Conservation (phyloP, 2,797 vertebrate genomes). For the Rhynchotus rufescens region DNA sequence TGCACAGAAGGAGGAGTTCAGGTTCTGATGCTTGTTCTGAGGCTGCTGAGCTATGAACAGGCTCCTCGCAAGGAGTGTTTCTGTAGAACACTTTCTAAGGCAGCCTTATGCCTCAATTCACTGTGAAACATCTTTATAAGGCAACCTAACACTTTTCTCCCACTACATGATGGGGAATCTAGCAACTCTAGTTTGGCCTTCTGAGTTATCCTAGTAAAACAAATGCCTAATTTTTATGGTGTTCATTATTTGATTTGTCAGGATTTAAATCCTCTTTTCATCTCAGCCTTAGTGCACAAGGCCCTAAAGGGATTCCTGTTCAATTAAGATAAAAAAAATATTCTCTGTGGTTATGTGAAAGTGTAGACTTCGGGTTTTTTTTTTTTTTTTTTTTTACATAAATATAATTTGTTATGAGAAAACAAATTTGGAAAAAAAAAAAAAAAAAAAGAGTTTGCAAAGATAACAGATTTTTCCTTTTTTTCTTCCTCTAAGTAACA, state of each 20-base stretch:
- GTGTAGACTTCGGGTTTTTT: not conserved
- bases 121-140: not conserved
- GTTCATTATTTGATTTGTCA: not conserved
- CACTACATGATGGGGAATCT: not conserved
- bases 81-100: not conserved
- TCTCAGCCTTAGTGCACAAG: not conserved
- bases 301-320: not conserved
- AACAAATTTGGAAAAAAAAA: slow-evolving; percentile 23
- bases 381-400: not conserved
- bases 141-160: not conserved
- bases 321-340: not conserved
- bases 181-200: not conserved
- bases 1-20: not conserved
- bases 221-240: not conserved
- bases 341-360: not conserved
- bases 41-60: not conserved
- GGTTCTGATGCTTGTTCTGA: not conserved
- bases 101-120: not conserved
- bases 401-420: slow-evolving; percentile 42
- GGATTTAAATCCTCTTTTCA: not conserved
- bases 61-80: not conserved
- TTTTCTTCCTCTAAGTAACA: not conserved
- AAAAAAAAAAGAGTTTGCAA: not conserved
- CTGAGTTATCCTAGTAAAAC: not conserved
- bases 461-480: slow-evolving; percentile 35